Evolutionary conservation across 2,113 vertebrate genomes (phyloP), one percentile per base, ranked within the genome.

Genomic region (Suricata suricatta): DNA sequence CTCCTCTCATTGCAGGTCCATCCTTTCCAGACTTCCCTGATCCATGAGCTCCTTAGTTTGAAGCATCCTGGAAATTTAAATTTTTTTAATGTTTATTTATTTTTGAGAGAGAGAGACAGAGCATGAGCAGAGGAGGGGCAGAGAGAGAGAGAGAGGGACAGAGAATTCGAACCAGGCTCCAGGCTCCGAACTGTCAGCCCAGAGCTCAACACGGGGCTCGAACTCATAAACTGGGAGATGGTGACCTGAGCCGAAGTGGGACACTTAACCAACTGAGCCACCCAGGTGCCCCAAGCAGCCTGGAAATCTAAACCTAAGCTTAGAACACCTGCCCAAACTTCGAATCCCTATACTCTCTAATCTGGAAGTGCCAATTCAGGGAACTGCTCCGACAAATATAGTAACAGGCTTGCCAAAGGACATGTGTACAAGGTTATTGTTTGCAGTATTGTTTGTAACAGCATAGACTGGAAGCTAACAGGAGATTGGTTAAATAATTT

Each of bases 401-500:
- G n/a, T 27, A 41, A 82, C 85, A 29, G 95, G 31, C 69, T 52
- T 41, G 60, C 90, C 82, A 89, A 93, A 93, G 91, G 90, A 79
- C 44, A 4, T 9, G 16, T 69, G 87, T 57, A 41, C 68, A 89
- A 69, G 88, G 96, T 84, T 80, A 89, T 88, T 91, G 92, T 71
- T 13, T 54, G 79, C 0, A 6, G 87, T 38, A 64, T 92, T 93
- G 41, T 89, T 89, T 86, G 52, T 93, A 87, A 85, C 77, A 89
- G 79, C 85, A 83, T 86, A 87, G 80, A 57, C 63, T 54, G 84
- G 80, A 92, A 95, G 50, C 71, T 86, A 81, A 96, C 33, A 80
- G 47, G 38, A 50, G 41, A 50, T 74, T 57, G 9, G 68, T 92
- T 97, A 97, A 96, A 96, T 95, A 95, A 97, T 95, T 79, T 74